Evolutionary conservation across 2,888 invertebrate genomes (phyloP), one percentile per base, ranked within the genome.

Genomic region (Lasioglossum zephyrum): DNA sequence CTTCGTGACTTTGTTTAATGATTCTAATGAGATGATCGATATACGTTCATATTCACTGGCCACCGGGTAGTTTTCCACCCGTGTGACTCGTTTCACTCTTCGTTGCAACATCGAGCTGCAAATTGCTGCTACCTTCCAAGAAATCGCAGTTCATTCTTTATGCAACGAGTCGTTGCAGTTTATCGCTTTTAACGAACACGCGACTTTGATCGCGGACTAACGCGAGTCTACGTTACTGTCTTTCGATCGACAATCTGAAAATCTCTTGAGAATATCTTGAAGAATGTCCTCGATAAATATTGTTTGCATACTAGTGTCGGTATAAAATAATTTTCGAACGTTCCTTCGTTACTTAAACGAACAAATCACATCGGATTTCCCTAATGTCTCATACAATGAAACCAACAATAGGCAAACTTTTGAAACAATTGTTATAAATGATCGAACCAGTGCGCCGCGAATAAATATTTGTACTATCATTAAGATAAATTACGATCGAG

Each of bases 11-110:
- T 11, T 36, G 39, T 36, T 4, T 41, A 44, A 73, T 73, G 78
- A 31, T 60, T 73, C 39, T 44, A 36, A 82, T 73, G 79, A 47
- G 26, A 74, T 70, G 82, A 53, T 70, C 72, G 41, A 57, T 63
- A 57, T 63, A 22, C 44, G n/a, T 31, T 70, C 70, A 41, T 70
- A 36, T 70, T 77, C 39, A 31, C 44, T 31, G 69, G n/a, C 49
- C 26, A 2, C n/a, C 36, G 77, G 13, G 66, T 47, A 16, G 36
- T 39, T 60, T 75, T 60, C 31, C 18, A 31, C 4, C 18, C 11
- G 22, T 73, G 31, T 11, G 31, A 31, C 31, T 72, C 41, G 41
- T 39, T 44, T 39, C n/a, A 44, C 22, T 70, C 44, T 72, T 31
- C 73, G 49, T 49, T 47, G 36, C 9, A 36, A 66, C 66, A 18